Evolutionary conservation across 2,888 invertebrate species (phyloP).

Genomic region (Drosophila monieri): DNA sequence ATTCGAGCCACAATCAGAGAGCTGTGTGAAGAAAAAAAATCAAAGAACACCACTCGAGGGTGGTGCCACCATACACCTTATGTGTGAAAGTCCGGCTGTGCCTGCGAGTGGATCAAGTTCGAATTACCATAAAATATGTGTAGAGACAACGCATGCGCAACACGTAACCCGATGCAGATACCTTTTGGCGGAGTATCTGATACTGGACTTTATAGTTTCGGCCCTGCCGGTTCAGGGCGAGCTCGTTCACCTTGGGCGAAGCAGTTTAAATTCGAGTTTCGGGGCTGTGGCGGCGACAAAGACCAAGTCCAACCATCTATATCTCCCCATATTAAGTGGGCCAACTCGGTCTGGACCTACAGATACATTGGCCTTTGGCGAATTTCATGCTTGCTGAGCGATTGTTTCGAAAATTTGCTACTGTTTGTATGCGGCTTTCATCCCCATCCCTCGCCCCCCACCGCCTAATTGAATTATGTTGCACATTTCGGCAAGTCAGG

Average conservation of each 20-base stretch:
- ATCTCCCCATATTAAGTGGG: slow-evolving; percentile 26
- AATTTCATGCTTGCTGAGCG: slow-evolving; percentile 61
- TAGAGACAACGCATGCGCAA: slow-evolving; percentile 65
- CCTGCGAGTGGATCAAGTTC: slow-evolving; percentile 57
- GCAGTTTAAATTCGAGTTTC: slow-evolving; percentile 57
- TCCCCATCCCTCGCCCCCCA: slow-evolving; percentile 2
- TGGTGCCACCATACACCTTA: slow-evolving; percentile 6
- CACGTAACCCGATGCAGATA: slow-evolving; percentile 52
- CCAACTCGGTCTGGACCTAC: slow-evolving; percentile 14
- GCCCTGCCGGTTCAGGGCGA: slow-evolving; percentile 30
- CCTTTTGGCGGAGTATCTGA: slow-evolving; percentile 46
- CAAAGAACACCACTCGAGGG: slow-evolving; percentile 33
- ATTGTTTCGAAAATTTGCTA: slow-evolving; percentile 39
- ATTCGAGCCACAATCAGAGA: slow-evolving; percentile 55
- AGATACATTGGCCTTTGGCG: slow-evolving; percentile 42
- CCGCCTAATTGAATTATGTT: slow-evolving; percentile 74
- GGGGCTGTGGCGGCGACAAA: slow-evolving; percentile 23
- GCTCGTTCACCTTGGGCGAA: slow-evolving; percentile 66
- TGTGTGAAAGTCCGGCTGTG: slow-evolving; percentile 51
- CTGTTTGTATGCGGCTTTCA: slow-evolving; percentile 33
- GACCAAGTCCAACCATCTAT: slow-evolving; percentile 8
- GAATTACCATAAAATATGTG: slow-evolving; percentile 75
- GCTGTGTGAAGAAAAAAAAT: slow-evolving; percentile 62
- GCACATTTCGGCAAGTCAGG: slow-evolving; percentile 56
- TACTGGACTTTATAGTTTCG: slow-evolving; percentile 32